Conservation (phyloP, 1,140 invertebrate species). For the Euwallacea fornicatus region DNA sequence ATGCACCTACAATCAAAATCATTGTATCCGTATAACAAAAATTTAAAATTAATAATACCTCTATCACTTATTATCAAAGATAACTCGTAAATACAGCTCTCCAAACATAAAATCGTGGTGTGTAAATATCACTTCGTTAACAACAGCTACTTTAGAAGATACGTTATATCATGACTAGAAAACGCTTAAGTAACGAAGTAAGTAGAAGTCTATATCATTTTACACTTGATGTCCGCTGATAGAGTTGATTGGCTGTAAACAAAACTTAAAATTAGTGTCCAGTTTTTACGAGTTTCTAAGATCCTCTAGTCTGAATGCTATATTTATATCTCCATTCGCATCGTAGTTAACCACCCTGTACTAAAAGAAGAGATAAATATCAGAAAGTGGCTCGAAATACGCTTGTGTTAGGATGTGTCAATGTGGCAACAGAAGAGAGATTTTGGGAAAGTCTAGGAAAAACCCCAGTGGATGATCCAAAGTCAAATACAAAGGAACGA, state of each 20-base stretch:
- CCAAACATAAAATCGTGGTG: too few relatives aligned
- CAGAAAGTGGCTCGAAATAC: not conserved
- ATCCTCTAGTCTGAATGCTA: not conserved
- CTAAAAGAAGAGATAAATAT: slow-evolving; percentile 21
- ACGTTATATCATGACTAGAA: too few relatives aligned
- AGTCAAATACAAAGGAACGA: too few relatives aligned
- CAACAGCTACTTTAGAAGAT: too few relatives aligned
- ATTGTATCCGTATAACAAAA: too few relatives aligned
- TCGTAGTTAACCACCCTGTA: slow-evolving; percentile 18
- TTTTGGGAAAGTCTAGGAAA: too few relatives aligned
- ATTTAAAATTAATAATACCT: too few relatives aligned
- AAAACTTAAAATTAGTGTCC: slow-evolving; percentile 35
- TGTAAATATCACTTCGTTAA: too few relatives aligned
- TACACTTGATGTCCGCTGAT: slow-evolving; percentile 52
- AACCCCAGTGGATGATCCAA: too few relatives aligned
- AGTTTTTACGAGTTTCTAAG: not conserved
- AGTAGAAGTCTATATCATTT: not conserved
- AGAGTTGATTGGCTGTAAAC: slow-evolving; percentile 49
- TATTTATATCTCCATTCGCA: slow-evolving; percentile 13
- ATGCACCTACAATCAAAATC: too few relatives aligned
- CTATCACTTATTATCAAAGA: too few relatives aligned
- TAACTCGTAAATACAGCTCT: too few relatives aligned
- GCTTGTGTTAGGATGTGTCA: not conserved
- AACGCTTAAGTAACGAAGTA: not conserved
- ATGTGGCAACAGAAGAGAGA: not conserved